These are phyloP conservation scores for Muscicapa striata DNA, from an alignment of 2,797 vertebrate genomes.

Conservation along the genomic window DNA sequence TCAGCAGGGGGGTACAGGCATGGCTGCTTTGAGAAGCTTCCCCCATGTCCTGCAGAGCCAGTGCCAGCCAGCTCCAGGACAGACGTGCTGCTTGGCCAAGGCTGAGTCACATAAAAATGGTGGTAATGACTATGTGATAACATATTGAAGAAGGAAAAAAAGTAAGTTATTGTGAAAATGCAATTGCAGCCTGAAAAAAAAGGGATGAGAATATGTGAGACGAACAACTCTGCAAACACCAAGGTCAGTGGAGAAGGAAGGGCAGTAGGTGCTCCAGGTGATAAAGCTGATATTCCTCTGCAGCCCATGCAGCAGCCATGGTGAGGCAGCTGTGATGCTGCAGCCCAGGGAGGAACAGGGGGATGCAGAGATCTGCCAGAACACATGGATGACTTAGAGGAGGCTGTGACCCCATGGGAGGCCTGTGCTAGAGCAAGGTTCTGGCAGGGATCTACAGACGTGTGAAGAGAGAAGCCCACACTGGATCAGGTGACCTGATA, in stretches of 20 bases:
- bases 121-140: not conserved
- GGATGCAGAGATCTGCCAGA: not conserved
- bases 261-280: accelerated
- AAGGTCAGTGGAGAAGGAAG: not conserved
- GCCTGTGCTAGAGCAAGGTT: accelerated
- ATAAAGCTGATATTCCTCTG: too few relatives aligned
- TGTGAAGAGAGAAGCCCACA: not conserved
- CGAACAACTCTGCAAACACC: not conserved
- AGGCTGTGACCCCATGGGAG: not conserved
- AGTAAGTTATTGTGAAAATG: not conserved
- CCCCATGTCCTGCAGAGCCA: not conserved
- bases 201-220: not conserved
- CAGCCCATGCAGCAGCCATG: accelerated
- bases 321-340: not conserved
- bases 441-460: not conserved
- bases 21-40: not conserved
- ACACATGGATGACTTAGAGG: not conserved
- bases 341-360: accelerated
- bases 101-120: not conserved
- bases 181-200: not conserved
- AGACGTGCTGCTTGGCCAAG: not conserved
- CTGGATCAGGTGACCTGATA: not conserved
- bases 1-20: accelerated
- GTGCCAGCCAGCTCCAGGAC: accelerated
- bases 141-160: not conserved